phyloP scores from a whole-genome alignment of 2,888 invertebrate species.

The Neoscelio sp. region DNA sequence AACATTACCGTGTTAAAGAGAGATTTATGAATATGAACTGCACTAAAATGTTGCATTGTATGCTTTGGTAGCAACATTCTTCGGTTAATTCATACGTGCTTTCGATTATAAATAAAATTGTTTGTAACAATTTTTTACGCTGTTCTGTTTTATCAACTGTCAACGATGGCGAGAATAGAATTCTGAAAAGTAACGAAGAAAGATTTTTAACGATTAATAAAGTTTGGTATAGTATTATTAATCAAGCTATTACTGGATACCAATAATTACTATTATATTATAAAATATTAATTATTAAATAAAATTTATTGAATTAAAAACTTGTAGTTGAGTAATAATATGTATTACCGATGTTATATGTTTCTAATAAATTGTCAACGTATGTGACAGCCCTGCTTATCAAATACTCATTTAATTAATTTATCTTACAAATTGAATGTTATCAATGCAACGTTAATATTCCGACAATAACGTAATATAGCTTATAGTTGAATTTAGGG shows the following conservation, averaged over 20 bases:
- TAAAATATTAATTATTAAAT: too few relatives aligned
- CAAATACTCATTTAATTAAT: constrained; percentile 51
- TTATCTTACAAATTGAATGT: constrained; percentile 51
- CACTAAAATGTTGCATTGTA: constrained; percentile 54
- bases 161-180: neutral
- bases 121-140: constrained; percentile 2
- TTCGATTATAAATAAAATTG: constrained; percentile 43
- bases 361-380: constrained; percentile 31
- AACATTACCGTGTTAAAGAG: constrained; percentile 46
- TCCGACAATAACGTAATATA: constrained; percentile 36
- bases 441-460: constrained; percentile 36
- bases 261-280: too few relatives aligned
- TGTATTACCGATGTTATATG: constrained; percentile 20
- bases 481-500: constrained; percentile 35
- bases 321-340: neutral
- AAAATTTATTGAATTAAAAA: neutral
- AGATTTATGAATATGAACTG: constrained; percentile 52
- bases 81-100: constrained; percentile 44
- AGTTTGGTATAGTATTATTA: too few relatives aligned
- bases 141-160: constrained; percentile 1
- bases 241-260: too few relatives aligned
- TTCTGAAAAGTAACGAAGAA: too few relatives aligned
- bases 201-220: too few relatives aligned
- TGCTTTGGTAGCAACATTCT: constrained; percentile 42
- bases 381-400: constrained; percentile 20